Base-by-base conservation (phyloP, 2,113 vertebrate genomes). In the Ondatra zibethicus region DNA sequence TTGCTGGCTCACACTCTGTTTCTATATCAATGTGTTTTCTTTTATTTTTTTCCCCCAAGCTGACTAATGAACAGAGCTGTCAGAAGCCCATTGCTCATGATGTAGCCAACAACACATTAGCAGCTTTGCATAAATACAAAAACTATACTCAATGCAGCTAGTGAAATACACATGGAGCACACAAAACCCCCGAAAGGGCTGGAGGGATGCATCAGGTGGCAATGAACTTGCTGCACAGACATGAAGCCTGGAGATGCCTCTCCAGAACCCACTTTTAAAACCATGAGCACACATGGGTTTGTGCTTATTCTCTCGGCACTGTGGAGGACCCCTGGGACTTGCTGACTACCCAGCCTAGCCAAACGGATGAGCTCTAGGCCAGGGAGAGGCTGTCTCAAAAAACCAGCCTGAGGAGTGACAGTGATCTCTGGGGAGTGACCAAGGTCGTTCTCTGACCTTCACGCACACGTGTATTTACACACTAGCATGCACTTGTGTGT, bases 1-100 rank as follows among this genome's bases (percentile, higher is more conserved):
- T 93, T 96, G 73, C 93, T 27, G 8, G 91, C 94, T 97, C 94
- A 97, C 73, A 93, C 88, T 94, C 61, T 91, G 95, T 90, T 97
- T 97, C 96, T 91, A 39, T 95, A 98, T 95, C 97, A 96, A 87
- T 97, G 97, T 95, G 97, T 95, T 98, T 96, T 96, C 88, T 96
- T 91, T 95, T 87, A 89, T 96, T 91, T 91, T 96, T 88, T n/a
- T 72, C 85, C 89, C 88, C 96, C 87, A 85, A 94, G 90, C 95
- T 96, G 96, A 97, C 92, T 97, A 96, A 97, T 96, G 96, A 98
- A 97, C 89, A 78, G 96, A 97, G 92, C 95, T 97, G 95, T 96
- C 97, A 97, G 96, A 96, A 97, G 88, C n/a, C 75, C 95, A 94
- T 70, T 97, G 96, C 96, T 98, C 92, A 96, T 92, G 78, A 93